These are phyloP conservation scores for Ypsolopha sequella DNA, from an alignment of 2,888 invertebrate species.

Conservation along the genomic window DNA sequence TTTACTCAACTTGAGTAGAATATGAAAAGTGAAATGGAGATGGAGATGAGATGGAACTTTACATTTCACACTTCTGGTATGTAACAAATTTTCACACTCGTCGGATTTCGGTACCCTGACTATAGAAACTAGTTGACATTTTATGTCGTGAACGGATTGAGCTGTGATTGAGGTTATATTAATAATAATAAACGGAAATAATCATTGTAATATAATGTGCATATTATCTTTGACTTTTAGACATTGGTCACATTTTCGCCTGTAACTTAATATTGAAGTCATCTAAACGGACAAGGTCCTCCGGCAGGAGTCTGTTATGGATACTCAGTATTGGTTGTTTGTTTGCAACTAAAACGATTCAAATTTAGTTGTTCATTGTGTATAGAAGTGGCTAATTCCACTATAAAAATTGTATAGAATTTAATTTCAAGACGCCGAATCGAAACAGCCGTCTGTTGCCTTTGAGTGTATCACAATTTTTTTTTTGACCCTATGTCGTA, in stretches of 20 bases:
- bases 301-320: too few species aligned
- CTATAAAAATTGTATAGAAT: conserved; percentile 7
- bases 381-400: conserved; percentile 1
- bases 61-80: too few species aligned
- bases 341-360: too few species aligned
- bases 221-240: background rate
- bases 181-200: background rate
- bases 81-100: too few species aligned
- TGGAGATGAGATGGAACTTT: too few species aligned
- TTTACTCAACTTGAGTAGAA: too few species aligned
- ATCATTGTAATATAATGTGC: background rate
- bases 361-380: too few species aligned
- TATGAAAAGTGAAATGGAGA: too few species aligned
- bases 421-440: conserved; percentile 10
- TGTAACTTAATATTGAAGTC: background rate
- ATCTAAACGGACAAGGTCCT: too few species aligned
- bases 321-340: too few species aligned
- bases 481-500: background rate
- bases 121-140: too few species aligned
- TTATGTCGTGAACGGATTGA: background rate
- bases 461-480: conserved; percentile 4
- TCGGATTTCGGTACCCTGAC: too few species aligned
- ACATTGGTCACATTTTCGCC: background rate
- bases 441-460: conserved; percentile 9
- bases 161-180: conserved; percentile 6